These are phyloP conservation scores for Pteronotus mesoamericanus DNA, from an alignment of 2,797 vertebrate species.

Conservation along the genomic window DNA sequence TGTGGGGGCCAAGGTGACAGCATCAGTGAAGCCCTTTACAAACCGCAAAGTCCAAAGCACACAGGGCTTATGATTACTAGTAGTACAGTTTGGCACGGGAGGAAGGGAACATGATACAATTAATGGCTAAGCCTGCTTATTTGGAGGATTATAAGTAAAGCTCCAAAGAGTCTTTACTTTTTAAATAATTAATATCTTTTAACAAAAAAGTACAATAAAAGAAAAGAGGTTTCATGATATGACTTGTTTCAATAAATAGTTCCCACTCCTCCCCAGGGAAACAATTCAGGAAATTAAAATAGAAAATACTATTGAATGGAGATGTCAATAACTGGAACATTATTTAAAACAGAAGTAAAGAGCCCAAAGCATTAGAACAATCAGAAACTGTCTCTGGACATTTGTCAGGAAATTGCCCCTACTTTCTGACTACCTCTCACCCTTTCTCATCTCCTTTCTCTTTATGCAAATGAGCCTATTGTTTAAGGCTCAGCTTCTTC, in stretches of 20 bases:
- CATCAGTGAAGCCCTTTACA: background rate
- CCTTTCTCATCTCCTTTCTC: background rate
- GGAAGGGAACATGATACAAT: background rate
- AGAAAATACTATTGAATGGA: slow-evolving; percentile 71
- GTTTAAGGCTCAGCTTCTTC: background rate
- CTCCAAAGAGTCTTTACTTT: background rate
- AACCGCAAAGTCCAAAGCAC: background rate
- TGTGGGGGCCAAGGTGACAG: background rate
- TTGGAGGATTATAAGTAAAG: background rate
- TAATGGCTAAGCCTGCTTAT: background rate
- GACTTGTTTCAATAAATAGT: slow-evolving; percentile 59
- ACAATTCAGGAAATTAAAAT: slow-evolving; percentile 69
- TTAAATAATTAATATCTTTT: background rate
- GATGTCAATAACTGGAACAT: slow-evolving; percentile 70
- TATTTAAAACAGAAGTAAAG: slow-evolving; percentile 59
- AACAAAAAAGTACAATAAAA: background rate
- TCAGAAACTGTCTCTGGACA: background rate
- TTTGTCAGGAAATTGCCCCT: background rate
- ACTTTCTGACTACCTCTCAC: background rate
- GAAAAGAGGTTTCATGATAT: background rate
- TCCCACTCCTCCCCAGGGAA: slow-evolving; percentile 51
- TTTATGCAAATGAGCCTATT: background rate
- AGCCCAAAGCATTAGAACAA: background rate
- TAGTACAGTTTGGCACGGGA: background rate
- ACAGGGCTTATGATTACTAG: background rate